These are phyloP conservation scores for Ivindomyrus marchei DNA, from an alignment of 2,113 vertebrate species.

Conservation along the genomic window DNA sequence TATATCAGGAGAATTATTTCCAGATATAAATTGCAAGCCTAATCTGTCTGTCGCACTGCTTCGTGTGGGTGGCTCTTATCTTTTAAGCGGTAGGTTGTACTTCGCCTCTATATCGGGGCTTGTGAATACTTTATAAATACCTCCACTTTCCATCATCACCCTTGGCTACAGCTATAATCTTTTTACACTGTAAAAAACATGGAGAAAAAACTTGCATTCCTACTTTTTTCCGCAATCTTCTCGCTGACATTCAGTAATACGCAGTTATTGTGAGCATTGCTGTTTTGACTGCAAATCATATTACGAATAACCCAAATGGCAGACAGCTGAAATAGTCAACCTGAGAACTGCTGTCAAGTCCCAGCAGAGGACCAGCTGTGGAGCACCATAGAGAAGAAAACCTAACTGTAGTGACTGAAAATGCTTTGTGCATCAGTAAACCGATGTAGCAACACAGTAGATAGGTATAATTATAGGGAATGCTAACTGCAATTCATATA, in stretches of 20 bases:
- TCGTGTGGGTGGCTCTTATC: background rate
- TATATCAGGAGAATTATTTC: background rate
- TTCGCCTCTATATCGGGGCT: background rate
- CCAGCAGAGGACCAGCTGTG: background rate
- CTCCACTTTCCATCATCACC: background rate
- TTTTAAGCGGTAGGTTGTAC: background rate
- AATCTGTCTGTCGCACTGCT: background rate
- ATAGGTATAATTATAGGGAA: background rate
- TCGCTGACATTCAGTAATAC: background rate
- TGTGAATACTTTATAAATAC: slow-evolving; percentile 3
- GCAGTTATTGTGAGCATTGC: background rate
- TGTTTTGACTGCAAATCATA: background rate
- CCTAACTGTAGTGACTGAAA: background rate
- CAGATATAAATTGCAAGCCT: background rate
- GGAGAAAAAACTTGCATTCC: background rate
- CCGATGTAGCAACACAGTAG: background rate
- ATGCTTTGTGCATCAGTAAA: background rate
- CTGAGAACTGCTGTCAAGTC: background rate
- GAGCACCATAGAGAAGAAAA: background rate
- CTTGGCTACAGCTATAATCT: background rate
- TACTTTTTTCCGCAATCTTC: background rate
- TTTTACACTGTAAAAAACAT: background rate
- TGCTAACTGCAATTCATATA: background rate
- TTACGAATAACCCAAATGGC: background rate
- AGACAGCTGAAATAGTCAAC: background rate